Evolutionary conservation across 2,888 invertebrate genomes (phyloP).

Genomic region (Candidula unifasciata): DNA sequence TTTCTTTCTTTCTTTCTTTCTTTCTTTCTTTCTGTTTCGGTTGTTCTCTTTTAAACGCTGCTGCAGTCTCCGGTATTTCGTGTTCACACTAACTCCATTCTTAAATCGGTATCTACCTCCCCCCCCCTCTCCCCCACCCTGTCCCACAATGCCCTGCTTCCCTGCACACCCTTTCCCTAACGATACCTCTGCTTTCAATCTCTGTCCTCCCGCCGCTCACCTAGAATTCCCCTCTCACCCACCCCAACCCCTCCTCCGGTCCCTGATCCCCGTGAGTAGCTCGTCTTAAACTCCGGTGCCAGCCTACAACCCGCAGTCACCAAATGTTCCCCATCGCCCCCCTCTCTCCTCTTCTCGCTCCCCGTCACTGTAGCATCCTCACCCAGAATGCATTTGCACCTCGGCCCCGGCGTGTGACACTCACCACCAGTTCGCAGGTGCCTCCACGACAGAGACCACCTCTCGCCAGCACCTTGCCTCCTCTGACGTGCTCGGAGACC

Average conservation of each 20-base stretch:
- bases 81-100: background rate
- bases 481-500: background rate
- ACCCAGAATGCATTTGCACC: background rate
- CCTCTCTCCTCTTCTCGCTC: conserved; percentile 16
- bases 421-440: background rate
- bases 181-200: background rate
- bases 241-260: background rate
- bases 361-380: background rate
- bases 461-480: background rate
- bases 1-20: background rate
- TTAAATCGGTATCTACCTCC: background rate
- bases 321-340: conserved; percentile 23
- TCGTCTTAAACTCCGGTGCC: conserved; percentile 13
- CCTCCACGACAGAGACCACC: background rate
- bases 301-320: conserved; percentile 34
- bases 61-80: background rate
- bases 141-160: background rate
- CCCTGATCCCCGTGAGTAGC: background rate
- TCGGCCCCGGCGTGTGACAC: conserved; percentile 3
- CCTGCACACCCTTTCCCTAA: background rate
- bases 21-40: background rate
- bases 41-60: background rate
- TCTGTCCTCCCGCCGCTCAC: background rate
- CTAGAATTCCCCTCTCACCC: background rate
- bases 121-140: background rate